These are phyloP conservation scores for Scolopax mira DNA, from an alignment of 2,113 vertebrate genomes.

Conservation along the genomic window DNA sequence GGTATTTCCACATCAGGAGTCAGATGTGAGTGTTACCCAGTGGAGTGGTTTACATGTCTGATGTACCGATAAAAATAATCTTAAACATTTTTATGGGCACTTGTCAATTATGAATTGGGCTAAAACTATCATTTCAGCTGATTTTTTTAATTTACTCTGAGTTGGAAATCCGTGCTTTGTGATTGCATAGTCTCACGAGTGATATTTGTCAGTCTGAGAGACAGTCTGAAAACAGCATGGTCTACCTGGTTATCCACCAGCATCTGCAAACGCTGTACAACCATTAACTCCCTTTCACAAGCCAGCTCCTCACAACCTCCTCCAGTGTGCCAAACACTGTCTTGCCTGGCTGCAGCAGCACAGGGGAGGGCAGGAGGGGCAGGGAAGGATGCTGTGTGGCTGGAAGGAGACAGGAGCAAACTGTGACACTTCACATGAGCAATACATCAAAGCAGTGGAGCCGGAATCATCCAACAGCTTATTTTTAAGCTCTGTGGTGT, in stretches of 20 bases:
- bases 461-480: neutral
- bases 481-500: neutral
- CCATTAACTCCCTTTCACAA: neutral
- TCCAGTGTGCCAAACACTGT: neutral
- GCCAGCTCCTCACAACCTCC: neutral
- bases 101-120: neutral
- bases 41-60: neutral
- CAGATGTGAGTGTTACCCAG: neutral
- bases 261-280: neutral
- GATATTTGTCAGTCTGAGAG: neutral
- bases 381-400: neutral
- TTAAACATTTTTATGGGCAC: neutral
- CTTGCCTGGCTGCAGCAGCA: neutral
- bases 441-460: neutral
- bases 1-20: neutral
- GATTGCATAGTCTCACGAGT: neutral
- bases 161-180: neutral
- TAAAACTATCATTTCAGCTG: neutral
- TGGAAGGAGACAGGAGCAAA: neutral
- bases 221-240: neutral
- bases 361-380: neutral
- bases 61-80: neutral
- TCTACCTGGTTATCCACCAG: neutral
- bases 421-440: rapidly evolving
- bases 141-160: neutral